Conservation (phyloP, 2,797 vertebrate genomes). For the Eidolon dupreanum region DNA sequence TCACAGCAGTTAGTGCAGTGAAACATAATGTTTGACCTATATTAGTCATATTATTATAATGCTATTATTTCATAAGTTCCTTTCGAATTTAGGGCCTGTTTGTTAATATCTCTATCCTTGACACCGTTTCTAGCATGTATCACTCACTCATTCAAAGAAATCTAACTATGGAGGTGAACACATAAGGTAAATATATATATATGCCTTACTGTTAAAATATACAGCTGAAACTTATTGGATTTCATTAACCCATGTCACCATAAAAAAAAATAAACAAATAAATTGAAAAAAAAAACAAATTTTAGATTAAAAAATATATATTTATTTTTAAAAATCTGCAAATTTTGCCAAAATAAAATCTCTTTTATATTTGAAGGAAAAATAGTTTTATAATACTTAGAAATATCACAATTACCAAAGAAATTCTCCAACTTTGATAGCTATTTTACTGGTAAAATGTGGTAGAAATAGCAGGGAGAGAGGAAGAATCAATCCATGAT, state of each 20-base stretch:
- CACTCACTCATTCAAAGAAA: neutral
- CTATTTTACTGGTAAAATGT: neutral
- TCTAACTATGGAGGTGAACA: too few relatives aligned
- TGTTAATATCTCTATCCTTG: neutral
- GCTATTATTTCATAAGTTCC: neutral
- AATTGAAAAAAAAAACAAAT: too few relatives aligned
- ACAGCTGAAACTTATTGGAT: too few relatives aligned
- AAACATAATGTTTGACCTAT: neutral
- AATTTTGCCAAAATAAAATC: neutral
- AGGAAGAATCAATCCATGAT: neutral
- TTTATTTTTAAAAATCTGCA: neutral
- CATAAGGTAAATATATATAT: too few relatives aligned
- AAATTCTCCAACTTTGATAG: neutral
- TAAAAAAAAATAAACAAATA: too few relatives aligned
- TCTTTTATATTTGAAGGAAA: neutral
- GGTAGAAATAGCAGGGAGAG: neutral
- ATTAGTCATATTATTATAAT: neutral
- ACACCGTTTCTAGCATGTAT: neutral
- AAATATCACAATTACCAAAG: neutral
- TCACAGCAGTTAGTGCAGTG: neutral
- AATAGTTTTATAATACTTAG: neutral
- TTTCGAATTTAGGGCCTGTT: neutral
- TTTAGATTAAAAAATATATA: too few relatives aligned
- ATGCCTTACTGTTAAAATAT: too few relatives aligned
- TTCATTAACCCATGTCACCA: too few relatives aligned